Evolutionary conservation across 2,797 vertebrate species (phyloP), one percentile per base, ranked within the genome.

Genomic region (Sandelia bainsii): DNA sequence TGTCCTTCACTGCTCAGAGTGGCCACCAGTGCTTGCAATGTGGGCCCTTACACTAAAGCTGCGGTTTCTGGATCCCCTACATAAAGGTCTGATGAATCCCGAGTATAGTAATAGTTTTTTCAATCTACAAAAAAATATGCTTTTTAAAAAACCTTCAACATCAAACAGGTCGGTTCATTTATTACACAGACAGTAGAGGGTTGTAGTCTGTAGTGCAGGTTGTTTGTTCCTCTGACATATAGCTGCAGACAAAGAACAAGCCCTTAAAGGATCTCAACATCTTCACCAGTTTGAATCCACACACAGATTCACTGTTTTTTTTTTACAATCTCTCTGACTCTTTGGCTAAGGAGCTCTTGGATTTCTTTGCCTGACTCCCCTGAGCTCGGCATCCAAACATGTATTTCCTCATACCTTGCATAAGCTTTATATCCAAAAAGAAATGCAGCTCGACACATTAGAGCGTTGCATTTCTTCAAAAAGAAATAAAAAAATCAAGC

Each of bases 241-340:
- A 69, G 37, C 49, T 62, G 32, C 34, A 48, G 54, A 69, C 39
- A 6, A 56, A 60, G 44, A 68, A 40, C 65, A 54, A 53, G 29
- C 69, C 53, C 56, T 62, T 62, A 70, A 78, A 83, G 57, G 66
- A 78, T 62, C 65, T 81, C 65, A n/a, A 42, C 51, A 45, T 54
- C 69, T 50, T 64, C 67, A 68, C 42, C 49, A 80, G 25, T 75
- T 42, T 53, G 42, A 81, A 40, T 58, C 75, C 3, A 39, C 11
- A 4, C 37, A 42, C 6, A 14, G 29, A 34, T 49, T 57, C 27
- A 0, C 23, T 49, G 45, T 51, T 69, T 63, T 61, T 54, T 16
- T 6, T 1, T 13, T 10, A n/a, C 39, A 1, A 1, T 42, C 52
- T 77, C 39, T 34, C 23, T 62, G 27, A 14, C 69, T 62, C 62